Evolutionary conservation across 2,797 vertebrate genomes (phyloP).

Genomic region (Sebastes goodei): DNA sequence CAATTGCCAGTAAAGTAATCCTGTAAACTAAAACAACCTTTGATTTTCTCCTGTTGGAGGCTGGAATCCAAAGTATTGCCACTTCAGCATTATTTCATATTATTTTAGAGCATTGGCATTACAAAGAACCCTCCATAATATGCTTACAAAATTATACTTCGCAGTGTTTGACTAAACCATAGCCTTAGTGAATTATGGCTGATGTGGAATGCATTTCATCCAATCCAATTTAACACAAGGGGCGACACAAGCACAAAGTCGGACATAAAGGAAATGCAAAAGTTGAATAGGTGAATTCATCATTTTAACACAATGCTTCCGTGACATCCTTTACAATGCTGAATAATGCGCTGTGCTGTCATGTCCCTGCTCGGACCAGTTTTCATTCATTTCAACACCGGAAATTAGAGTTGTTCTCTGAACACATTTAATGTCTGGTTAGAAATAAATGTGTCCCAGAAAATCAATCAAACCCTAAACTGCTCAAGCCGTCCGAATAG

Average conservation of each 20-base stretch:
- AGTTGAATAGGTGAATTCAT: neutral
- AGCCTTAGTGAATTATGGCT: neutral
- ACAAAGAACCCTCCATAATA: neutral
- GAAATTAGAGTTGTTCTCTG: conserved; percentile 22
- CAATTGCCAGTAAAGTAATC: neutral
- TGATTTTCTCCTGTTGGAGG: neutral
- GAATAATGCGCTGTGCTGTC: neutral
- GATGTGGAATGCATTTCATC: neutral
- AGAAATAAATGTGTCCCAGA: conserved; percentile 9
- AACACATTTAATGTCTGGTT: conserved; percentile 39
- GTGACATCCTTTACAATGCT: neutral
- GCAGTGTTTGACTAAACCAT: neutral
- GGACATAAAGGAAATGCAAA: neutral
- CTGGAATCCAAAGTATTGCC: neutral
- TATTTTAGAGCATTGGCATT: neutral
- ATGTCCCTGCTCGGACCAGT: neutral
- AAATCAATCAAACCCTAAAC: conserved; percentile 38
- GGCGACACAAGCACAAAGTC: neutral
- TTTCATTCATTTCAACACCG: conserved; percentile 27
- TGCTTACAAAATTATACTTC: neutral
- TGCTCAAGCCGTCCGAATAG: neutral
- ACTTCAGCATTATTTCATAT: neutral
- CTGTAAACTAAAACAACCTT: neutral
- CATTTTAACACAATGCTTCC: conserved; percentile 11
- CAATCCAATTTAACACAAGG: neutral